phyloP scores from a whole-genome alignment of 2,888 invertebrate genomes.

The Entomobrya proxima region DNA sequence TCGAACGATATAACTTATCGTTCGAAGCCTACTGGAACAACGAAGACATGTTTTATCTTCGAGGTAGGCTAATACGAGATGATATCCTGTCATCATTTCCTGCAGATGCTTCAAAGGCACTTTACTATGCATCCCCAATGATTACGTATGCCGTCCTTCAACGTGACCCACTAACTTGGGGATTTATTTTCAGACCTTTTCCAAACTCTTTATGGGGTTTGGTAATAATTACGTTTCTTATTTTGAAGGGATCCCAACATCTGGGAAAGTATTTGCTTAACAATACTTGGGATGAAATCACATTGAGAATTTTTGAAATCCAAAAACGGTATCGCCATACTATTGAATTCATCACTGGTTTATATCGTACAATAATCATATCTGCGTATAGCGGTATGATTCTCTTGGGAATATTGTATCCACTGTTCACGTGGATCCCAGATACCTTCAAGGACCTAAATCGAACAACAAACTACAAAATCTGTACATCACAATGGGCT shows the following conservation, averaged over 20 bases:
- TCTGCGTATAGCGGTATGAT: slow-evolving; percentile 57
- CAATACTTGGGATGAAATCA: too few relatives aligned
- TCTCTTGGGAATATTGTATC: slow-evolving; percentile 43
- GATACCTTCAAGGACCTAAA: slow-evolving; percentile 51
- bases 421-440: slow-evolving; percentile 47
- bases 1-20: slow-evolving; percentile 29
- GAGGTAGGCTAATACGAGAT: slow-evolving; percentile 25
- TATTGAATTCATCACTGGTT: neutral
- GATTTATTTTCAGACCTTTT: slow-evolving; percentile 49
- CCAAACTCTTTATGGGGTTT: neutral
- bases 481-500: slow-evolving; percentile 22
- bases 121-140: slow-evolving; percentile 57
- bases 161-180: slow-evolving; percentile 34
- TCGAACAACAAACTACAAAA: slow-evolving; percentile 33
- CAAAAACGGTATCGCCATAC: neutral
- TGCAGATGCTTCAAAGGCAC: slow-evolving; percentile 22
- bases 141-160: slow-evolving; percentile 55
- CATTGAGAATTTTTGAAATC: neutral
- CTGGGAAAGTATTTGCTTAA: too few relatives aligned
- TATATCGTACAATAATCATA: neutral
- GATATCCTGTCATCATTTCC: slow-evolving; percentile 56
- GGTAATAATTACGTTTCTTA: neutral
- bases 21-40: slow-evolving; percentile 10
- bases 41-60: neutral
- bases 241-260: neutral